Conservation (phyloP, 2,888 invertebrate genomes). For the Flabesymbios commensalis region DNA sequence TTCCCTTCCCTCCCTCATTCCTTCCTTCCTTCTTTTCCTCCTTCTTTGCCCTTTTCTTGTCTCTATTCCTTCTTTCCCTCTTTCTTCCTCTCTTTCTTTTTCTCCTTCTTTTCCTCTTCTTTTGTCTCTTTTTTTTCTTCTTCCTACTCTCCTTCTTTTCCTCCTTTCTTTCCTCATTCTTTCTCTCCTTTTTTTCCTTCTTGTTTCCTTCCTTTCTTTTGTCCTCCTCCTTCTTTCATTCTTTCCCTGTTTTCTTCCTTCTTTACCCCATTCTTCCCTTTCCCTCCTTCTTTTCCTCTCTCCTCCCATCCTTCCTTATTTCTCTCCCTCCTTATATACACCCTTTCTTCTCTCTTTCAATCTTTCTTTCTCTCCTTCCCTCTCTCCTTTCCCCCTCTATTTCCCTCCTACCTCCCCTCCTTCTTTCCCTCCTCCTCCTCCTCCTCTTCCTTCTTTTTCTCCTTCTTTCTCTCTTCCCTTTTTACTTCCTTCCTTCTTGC, state of each 20-base stretch:
- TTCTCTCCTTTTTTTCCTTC: background rate
- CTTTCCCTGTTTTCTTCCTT: slow-evolving; percentile 5
- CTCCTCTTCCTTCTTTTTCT: background rate
- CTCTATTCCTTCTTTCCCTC: background rate
- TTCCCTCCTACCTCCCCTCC: background rate
- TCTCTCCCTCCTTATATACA: background rate
- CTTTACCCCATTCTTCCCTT: background rate
- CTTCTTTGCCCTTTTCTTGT: too few relatives aligned
- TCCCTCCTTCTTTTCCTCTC: background rate
- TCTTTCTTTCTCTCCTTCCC: slow-evolving; percentile 3
- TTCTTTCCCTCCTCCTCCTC: background rate
- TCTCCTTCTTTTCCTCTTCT: background rate
- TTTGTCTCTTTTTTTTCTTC: too few relatives aligned
- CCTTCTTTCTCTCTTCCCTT: background rate
- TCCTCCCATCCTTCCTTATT: slow-evolving; percentile 3
- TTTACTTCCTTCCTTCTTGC: too few relatives aligned
- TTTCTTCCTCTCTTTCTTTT: background rate
- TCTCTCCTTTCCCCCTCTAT: slow-evolving; percentile 14
- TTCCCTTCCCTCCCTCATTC: too few relatives aligned
- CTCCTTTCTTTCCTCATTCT: background rate
- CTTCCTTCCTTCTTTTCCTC: too few relatives aligned
- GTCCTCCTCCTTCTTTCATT: background rate
- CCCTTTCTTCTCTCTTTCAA: slow-evolving; percentile 16
- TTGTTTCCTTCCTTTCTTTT: background rate
- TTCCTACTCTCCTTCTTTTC: too few relatives aligned